Percentiles rank a stretch among this genome's conserved stretches.
phyloP scores from a whole-genome alignment of 2,888 invertebrate species.

The Brachynemurus nebulosus region DNA sequence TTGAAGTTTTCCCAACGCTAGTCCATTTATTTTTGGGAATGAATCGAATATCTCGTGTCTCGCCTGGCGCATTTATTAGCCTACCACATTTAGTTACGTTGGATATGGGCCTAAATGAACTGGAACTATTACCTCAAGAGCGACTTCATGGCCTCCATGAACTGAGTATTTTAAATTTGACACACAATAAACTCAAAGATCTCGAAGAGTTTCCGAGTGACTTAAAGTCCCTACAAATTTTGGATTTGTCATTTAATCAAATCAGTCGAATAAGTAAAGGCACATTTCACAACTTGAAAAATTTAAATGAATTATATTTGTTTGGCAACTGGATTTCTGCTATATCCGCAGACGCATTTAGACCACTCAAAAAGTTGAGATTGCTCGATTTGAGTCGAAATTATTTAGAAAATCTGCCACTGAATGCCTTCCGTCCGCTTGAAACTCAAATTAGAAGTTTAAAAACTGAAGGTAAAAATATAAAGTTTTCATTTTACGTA shows the following conservation, averaged over 20 bases:
- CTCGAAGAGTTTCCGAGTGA: slow-evolving; percentile 70
- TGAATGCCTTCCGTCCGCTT: slow-evolving; percentile 60
- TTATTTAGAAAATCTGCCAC: slow-evolving; percentile 64
- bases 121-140: slow-evolving; percentile 72
- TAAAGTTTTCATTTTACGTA: background rate
- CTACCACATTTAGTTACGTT: slow-evolving; percentile 61
- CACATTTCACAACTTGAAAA: slow-evolving; percentile 62
- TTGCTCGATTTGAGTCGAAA: slow-evolving; percentile 70
- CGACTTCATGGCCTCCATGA: slow-evolving; percentile 64
- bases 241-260: slow-evolving; percentile 74
- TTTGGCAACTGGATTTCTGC: slow-evolving; percentile 72
- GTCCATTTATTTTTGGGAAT: slow-evolving; percentile 58
- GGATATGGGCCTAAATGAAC: slow-evolving; percentile 68
- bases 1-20: slow-evolving; percentile 66
- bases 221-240: slow-evolving; percentile 58
- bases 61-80: slow-evolving; percentile 72
- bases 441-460: slow-evolving; percentile 72
- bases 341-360: slow-evolving; percentile 64
- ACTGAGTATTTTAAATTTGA: slow-evolving; percentile 63
- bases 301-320: slow-evolving; percentile 61
- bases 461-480: slow-evolving; percentile 59
- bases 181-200: slow-evolving; percentile 67
- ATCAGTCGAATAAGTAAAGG: slow-evolving; percentile 61
- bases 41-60: slow-evolving; percentile 64
- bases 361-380: slow-evolving; percentile 57